Percentiles rank a stretch among this genome's conserved stretches.
phyloP scores from a whole-genome alignment of 1,140 invertebrate species.

The Nomia melanderi region DNA sequence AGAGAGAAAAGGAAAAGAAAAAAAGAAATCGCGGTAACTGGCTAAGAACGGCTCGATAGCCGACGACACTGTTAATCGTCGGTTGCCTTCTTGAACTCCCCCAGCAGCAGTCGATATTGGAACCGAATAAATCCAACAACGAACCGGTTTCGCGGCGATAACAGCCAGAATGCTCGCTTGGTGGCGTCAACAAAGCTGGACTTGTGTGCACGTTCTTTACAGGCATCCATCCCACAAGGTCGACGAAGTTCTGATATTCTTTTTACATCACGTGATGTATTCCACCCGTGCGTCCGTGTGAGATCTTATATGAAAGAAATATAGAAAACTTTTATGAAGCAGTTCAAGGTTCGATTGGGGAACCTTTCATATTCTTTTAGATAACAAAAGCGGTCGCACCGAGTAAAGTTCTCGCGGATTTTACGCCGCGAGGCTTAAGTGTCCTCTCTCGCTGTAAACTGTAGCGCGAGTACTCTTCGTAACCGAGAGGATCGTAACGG shows the following conservation, averaged over 20 bases:
- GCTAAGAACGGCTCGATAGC: conserved; percentile 35
- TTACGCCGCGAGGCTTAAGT: too few relatives aligned
- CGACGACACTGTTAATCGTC: conserved; percentile 61
- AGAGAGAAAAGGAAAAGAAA: too few relatives aligned
- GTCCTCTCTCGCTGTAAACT: too few relatives aligned
- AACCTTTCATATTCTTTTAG: neutral
- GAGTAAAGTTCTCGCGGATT: neutral
- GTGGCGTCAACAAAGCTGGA: conserved; percentile 70
- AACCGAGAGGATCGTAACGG: neutral
- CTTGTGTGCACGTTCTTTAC: conserved; percentile 32
- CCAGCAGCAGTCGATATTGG: conserved; percentile 66
- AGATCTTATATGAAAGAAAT: neutral
- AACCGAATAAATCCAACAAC: conserved; percentile 73
- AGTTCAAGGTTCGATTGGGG: neutral
- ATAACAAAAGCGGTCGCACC: neutral
- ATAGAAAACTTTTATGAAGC: neutral
- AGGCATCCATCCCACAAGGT: conserved; percentile 16
- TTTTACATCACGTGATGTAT: conserved; percentile 38
- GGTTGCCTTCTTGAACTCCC: conserved; percentile 73
- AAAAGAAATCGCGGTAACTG: conserved; percentile 50
- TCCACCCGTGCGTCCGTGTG: neutral
- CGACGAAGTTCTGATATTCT: conserved; percentile 21
- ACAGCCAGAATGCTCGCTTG: conserved; percentile 31
- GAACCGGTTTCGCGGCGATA: conserved; percentile 74
- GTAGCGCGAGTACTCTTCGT: too few relatives aligned